Evolutionary conservation across 2,797 vertebrate genomes (phyloP).

Genomic region (Spinibarbus caldwelli): DNA sequence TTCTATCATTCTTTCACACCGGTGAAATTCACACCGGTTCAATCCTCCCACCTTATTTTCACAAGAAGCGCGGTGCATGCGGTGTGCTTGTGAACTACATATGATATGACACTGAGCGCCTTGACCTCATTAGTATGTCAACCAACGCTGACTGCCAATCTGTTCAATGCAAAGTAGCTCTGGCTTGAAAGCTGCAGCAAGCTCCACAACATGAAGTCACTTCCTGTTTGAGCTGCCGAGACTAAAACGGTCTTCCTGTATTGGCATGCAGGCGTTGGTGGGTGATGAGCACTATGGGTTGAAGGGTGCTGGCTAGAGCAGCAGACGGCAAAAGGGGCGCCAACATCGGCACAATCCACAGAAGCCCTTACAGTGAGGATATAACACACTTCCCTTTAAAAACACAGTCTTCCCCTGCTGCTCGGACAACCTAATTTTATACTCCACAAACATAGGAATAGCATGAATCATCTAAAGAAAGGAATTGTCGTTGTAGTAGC

Average conservation of each 20-base stretch:
- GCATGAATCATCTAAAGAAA: conserved; percentile 50
- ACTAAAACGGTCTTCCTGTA: conserved; percentile 12
- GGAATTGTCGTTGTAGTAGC: conserved; percentile 43
- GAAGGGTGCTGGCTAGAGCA: conserved; percentile 35
- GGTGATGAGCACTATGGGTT: conserved; percentile 28
- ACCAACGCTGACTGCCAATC: conserved; percentile 4
- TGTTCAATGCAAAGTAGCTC: conserved; percentile 24
- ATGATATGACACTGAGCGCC: not conserved
- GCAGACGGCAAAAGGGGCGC: not conserved
- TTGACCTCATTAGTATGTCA: conserved; percentile 35
- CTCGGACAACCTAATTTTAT: conserved; percentile 38
- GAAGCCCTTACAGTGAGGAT: conserved; percentile 45
- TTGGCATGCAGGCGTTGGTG: conserved; percentile 13
- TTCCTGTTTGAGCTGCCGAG: conserved; percentile 46
- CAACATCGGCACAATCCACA: conserved; percentile 27
- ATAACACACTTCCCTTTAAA: conserved; percentile 49
- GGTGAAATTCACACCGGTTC: not conserved
- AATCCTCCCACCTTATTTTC: conserved; percentile 3
- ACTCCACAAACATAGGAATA: conserved; percentile 44
- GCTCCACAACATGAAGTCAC: conserved; percentile 41
- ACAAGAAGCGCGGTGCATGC: not conserved
- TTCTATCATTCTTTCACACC: not conserved
- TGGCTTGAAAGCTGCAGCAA: not conserved
- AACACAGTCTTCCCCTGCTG: conserved; percentile 44
- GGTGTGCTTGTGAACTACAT: not conserved